A percentile compares a stretch with the other conserved stretches of the same genome.
phyloP scores from a whole-genome alignment of 2,797 vertebrate genomes.

The Salarias fasciatus region DNA sequence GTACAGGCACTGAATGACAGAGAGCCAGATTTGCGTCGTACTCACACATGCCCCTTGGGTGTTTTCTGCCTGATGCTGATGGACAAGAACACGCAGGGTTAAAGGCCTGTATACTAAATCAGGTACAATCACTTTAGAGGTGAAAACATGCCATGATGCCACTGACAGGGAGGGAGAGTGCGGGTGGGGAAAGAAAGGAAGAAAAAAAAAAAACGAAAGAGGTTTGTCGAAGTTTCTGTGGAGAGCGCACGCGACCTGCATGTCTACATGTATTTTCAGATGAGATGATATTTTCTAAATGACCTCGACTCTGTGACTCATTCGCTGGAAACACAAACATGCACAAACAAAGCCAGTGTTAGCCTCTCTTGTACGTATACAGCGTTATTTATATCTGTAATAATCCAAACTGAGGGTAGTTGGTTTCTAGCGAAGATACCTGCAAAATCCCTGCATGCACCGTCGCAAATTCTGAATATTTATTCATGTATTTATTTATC shows the following conservation, averaged over 20 bases:
- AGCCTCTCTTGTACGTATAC: constrained; percentile 26
- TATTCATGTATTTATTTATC: too few species aligned
- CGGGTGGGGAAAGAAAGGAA: neutral
- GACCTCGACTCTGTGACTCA: constrained; percentile 56
- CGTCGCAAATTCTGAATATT: neutral
- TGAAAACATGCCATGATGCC: constrained; percentile 78
- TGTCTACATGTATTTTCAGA: constrained; percentile 49
- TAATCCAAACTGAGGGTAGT: constrained; percentile 25
- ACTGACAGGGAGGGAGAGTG: constrained; percentile 59
- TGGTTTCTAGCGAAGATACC: constrained; percentile 17
- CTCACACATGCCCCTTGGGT: constrained; percentile 79
- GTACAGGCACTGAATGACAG: constrained; percentile 72
- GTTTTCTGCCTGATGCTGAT: constrained; percentile 78
- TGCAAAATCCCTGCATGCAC: constrained; percentile 1
- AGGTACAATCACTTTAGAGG: constrained; percentile 80
- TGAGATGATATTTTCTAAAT: constrained; percentile 59
- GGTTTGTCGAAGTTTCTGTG: constrained; percentile 49
- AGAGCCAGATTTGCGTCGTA: constrained; percentile 75
- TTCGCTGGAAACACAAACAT: constrained; percentile 47
- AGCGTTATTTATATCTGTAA: constrained; percentile 19
- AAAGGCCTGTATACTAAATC: constrained; percentile 84
- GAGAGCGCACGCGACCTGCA: constrained; percentile 35
- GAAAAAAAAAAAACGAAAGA: constrained; percentile 39
- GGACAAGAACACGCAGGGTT: constrained; percentile 80
- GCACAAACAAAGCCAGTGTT: constrained; percentile 36